Percentiles rank a stretch among this genome's conserved stretches.
Conservation (phyloP, 1,140 invertebrate genomes). For the Chlorops oryzae region DNA sequence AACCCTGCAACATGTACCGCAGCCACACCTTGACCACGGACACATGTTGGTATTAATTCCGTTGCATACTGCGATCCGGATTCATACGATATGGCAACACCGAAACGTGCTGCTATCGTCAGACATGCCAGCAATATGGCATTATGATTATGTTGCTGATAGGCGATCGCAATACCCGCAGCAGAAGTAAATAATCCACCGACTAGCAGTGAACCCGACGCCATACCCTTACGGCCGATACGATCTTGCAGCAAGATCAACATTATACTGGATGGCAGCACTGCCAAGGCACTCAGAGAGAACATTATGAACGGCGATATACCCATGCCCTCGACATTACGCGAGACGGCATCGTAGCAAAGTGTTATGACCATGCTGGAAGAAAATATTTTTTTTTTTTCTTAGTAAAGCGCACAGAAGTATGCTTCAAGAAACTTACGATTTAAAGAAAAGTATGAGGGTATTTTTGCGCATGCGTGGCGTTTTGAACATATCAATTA, state of each 20-base stretch:
- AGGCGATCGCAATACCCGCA: slow-evolving; percentile 42
- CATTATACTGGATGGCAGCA: slow-evolving; percentile 56
- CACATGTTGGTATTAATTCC: slow-evolving; percentile 61
- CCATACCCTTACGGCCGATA: slow-evolving; percentile 55
- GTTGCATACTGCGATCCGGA: slow-evolving; percentile 60
- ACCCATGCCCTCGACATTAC: slow-evolving; percentile 56
- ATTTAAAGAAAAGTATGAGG: slow-evolving; percentile 55
- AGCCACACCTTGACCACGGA: slow-evolving; percentile 57
- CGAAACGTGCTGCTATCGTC: slow-evolving; percentile 57
- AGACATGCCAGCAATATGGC: slow-evolving; percentile 48
- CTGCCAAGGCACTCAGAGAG: slow-evolving; percentile 53
- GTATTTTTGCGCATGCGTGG: slow-evolving; percentile 53
- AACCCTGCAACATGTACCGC: slow-evolving; percentile 56
- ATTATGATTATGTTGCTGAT: slow-evolving; percentile 43
- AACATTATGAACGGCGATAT: slow-evolving; percentile 56
- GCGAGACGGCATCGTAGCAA: slow-evolving; percentile 59
- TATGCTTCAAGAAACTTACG: slow-evolving; percentile 53
- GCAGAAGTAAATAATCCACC: slow-evolving; percentile 52
- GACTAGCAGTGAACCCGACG: slow-evolving; percentile 52
- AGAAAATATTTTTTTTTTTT: not conserved
- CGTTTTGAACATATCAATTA: slow-evolving; percentile 53
- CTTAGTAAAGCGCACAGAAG: not conserved
- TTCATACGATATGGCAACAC: slow-evolving; percentile 61
- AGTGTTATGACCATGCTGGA: slow-evolving; percentile 57
- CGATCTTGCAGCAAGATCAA: slow-evolving; percentile 54